Percentiles rank a stretch among this genome's conserved stretches.
Conservation (phyloP, 1,140 invertebrate genomes). For the Orius insidiosus region DNA sequence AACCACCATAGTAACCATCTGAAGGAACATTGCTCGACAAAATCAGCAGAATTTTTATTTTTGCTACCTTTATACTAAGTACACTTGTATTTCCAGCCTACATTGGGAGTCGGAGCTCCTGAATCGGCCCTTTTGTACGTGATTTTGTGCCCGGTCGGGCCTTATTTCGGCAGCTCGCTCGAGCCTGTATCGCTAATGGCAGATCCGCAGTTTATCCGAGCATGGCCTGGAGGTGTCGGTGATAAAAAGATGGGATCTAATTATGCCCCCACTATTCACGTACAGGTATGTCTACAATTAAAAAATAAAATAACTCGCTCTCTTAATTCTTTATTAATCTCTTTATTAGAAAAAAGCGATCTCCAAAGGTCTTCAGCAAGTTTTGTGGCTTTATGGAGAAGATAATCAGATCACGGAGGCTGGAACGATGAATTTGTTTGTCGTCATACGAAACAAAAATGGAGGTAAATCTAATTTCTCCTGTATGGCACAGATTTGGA, state of each 20-base stretch:
- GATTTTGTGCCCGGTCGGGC: slow-evolving; percentile 80
- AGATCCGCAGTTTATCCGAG: slow-evolving; percentile 63
- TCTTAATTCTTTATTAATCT: neutral
- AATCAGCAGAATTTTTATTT: too few species aligned
- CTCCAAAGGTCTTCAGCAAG: slow-evolving; percentile 75
- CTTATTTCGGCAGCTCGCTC: slow-evolving; percentile 64
- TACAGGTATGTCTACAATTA: too few species aligned
- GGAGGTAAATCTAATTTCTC: too few species aligned
- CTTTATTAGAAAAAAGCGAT: slow-evolving; percentile 45
- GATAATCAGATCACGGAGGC: slow-evolving; percentile 93
- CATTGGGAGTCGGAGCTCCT: slow-evolving; percentile 72
- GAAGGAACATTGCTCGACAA: too few species aligned
- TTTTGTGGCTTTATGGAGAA: slow-evolving; percentile 91
- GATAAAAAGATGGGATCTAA: slow-evolving; percentile 90
- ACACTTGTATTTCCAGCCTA: slow-evolving; percentile 55
- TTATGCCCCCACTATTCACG: slow-evolving; percentile 71
- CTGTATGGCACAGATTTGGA: too few species aligned
- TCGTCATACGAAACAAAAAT: slow-evolving; percentile 70
- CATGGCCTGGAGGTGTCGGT: slow-evolving; percentile 93
- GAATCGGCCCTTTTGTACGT: slow-evolving; percentile 77
- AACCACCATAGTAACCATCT: too few species aligned
- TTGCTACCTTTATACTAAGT: too few species aligned
- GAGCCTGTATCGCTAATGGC: slow-evolving; percentile 60
- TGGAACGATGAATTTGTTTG: slow-evolving; percentile 97
- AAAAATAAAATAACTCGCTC: too few species aligned